Conservation (phyloP, 2,797 vertebrate species). For the Thripadectes ignobilis region DNA sequence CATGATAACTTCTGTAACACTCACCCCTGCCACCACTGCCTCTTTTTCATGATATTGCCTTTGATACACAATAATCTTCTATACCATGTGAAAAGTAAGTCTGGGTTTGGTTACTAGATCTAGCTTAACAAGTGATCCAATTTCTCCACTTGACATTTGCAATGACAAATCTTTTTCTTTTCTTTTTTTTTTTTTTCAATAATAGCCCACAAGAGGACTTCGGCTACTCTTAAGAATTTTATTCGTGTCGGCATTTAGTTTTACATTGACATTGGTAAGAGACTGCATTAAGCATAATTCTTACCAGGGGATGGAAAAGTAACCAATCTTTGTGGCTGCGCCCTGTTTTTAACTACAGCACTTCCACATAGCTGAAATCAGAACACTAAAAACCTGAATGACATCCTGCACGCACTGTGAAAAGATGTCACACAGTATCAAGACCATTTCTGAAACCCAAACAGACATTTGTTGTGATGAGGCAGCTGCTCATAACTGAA, state of each 20-base stretch:
- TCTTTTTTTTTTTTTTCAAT: background rate
- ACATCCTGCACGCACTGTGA: background rate
- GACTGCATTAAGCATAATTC: background rate
- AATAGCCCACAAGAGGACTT: background rate
- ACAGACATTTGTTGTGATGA: background rate
- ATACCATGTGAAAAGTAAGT: background rate
- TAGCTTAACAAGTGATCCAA: conserved; percentile 14
- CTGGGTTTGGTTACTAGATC: background rate
- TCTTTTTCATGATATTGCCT: conserved; percentile 35
- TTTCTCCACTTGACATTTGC: background rate
- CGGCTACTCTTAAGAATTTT: background rate
- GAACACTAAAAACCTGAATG: background rate
- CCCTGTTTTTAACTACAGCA: background rate
- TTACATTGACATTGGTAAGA: background rate
- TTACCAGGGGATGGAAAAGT: background rate
- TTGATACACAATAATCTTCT: conserved; percentile 22
- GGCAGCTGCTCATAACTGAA: background rate
- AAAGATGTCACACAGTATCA: background rate
- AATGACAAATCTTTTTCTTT: background rate
- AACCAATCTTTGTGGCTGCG: background rate
- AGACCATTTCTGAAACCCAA: background rate
- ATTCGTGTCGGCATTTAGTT: background rate
- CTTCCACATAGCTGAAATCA: background rate
- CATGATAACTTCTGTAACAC: conserved; percentile 34
- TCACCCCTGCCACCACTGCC: conserved; percentile 16